phyloP scores from a whole-genome alignment of 53 echinoderm and acorn worm species.

The Stichopus horrens region DNA sequence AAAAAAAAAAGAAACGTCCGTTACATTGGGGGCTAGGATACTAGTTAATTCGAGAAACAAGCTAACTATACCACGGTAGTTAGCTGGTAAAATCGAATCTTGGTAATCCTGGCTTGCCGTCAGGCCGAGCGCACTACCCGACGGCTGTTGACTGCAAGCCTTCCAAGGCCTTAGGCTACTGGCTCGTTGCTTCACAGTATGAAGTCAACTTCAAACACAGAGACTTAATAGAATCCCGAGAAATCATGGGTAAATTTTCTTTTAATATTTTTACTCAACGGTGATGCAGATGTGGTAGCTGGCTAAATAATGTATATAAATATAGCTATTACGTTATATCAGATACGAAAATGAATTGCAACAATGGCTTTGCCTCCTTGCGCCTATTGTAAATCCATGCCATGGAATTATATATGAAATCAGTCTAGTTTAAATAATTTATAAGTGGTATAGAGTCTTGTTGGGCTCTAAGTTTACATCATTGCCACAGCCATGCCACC shows the following conservation, averaged over 20 bases:
- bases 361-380: background rate
- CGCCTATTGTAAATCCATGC: background rate
- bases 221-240: conserved; percentile 8
- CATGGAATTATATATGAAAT: background rate
- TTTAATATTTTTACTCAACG: conserved; percentile 13
- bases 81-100: conserved; percentile 41
- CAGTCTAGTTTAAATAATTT: background rate
- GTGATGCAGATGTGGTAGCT: conserved; percentile 30
- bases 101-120: background rate
- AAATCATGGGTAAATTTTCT: conserved; percentile 23
- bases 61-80: conserved; percentile 27
- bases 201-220: conserved; percentile 26
- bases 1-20: background rate
- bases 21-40: background rate
- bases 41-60: conserved; percentile 28
- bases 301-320: conserved; percentile 35
- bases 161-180: conserved; percentile 16
- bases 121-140: conserved; percentile 19
- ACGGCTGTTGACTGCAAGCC: conserved; percentile 12
- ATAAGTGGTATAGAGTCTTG: background rate
- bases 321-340: no score
- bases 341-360: conserved; percentile 18
- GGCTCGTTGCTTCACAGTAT: conserved; percentile 39
- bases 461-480: background rate
- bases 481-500: background rate